Base-by-base conservation (phyloP, 1,140 invertebrate genomes). In the Zaprionus vittiger region DNA sequence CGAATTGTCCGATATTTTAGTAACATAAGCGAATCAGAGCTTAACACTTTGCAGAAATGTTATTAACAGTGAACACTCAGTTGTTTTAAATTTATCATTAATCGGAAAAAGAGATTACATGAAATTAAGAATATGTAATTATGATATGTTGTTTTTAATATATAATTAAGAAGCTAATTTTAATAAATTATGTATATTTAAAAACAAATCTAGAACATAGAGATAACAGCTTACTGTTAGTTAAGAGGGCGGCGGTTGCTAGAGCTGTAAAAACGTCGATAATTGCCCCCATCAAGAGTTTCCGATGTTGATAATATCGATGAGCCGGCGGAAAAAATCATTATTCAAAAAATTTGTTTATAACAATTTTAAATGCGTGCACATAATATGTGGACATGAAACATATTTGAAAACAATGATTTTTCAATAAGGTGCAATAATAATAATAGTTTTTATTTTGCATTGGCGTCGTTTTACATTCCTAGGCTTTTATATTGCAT, bases 11-110 rank as follows among this genome's bases (percentile, higher is more conserved):
- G 41, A 62, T 49, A 17, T 62, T 62, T 20, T 17, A 12, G 7
- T 47, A 57, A 65, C 34, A 47, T 47, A 17, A 65, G 41, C 24
- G 38, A 47, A 4, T 7, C 28, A 47, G 7, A 24, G 24, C n/a
- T 37, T 61, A 68, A 68, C 64, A 73, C 61, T 65, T 34, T 20
- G 57, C 61, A 61, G 14, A 22, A 60, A 22, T 73, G 70, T 59
- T 66, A 67, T n/a, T 60, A 61, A 31, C 56, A 55, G 17, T 0
- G 22, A 24, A 5, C 31, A 55, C 17, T 5, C 11, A 22, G 17
- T 22, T 11, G 1, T 4, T 22, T 49, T 7, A 7, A n/a, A 44
- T 49, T 12, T 12, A 12, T 49, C 9, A 28, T 26, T n/a, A 6
- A 2, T n/a, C 28, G 26, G 15, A 14, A 0, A 9, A 5, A 6